Conservation (phyloP, 2,113 vertebrate species). For the Syngnathus floridae region DNA sequence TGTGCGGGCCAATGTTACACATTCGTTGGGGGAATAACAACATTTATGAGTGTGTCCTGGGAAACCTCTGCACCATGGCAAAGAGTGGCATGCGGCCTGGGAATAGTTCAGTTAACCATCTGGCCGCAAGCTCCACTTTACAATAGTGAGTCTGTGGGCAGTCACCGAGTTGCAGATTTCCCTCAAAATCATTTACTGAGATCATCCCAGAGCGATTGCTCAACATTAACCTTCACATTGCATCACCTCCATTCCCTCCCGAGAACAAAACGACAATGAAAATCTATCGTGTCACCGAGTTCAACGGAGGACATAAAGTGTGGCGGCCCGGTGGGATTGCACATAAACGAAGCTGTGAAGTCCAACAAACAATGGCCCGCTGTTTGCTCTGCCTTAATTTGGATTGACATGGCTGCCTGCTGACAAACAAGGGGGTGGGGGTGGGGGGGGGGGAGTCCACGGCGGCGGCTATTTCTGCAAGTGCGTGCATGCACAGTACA, state of each 20-base stretch:
- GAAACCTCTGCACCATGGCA: constrained; percentile 61
- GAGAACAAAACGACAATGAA: constrained; percentile 18
- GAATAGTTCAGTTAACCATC: constrained; percentile 65
- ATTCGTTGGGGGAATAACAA: constrained; percentile 35
- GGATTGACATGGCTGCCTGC: constrained; percentile 3
- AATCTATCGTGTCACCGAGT: constrained; percentile 26
- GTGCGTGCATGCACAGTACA: constrained; percentile 10
- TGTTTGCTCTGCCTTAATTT: background rate
- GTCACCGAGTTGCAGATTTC: background rate
- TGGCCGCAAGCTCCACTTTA: constrained; percentile 37
- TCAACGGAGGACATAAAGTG: constrained; percentile 18
- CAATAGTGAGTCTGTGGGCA: constrained; percentile 22
- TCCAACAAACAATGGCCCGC: constrained; percentile 2
- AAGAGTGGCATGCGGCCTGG: constrained; percentile 48
- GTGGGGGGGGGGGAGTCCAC: background rate
- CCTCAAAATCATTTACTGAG: background rate
- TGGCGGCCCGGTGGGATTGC: background rate
- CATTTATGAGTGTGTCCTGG: constrained; percentile 51
- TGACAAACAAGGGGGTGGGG: constrained; percentile 16
- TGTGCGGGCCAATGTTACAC: constrained; percentile 48
- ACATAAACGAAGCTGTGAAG: constrained; percentile 10
- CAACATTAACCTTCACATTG: constrained; percentile 14
- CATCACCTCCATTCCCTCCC: constrained; percentile 8
- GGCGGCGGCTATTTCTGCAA: constrained; percentile 24
- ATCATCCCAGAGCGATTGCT: constrained; percentile 33